Percentiles rank a stretch among this genome's conserved stretches.
Conservation (phyloP, 1,140 invertebrate genomes). For the Metopolophium dirhodum region DNA sequence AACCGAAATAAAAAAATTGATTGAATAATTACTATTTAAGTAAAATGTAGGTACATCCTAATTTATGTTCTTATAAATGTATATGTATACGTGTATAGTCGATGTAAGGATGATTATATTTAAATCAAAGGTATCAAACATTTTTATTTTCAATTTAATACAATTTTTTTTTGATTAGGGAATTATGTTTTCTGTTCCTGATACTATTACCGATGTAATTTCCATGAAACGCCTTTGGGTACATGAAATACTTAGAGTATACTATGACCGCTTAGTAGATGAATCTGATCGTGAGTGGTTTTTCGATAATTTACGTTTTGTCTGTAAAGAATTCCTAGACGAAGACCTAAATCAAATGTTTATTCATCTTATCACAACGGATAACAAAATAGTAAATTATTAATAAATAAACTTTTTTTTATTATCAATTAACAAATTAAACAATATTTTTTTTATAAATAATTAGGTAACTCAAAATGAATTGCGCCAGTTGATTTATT, state of each 20-base stretch:
- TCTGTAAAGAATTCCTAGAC: conserved; percentile 64
- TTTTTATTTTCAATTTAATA: background rate
- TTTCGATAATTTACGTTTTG: conserved; percentile 66
- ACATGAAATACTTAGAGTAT: conserved; percentile 92
- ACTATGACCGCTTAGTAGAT: conserved; percentile 90
- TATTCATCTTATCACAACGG: conserved; percentile 58
- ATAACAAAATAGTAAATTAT: conserved; percentile 41
- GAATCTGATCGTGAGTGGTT: conserved; percentile 82
- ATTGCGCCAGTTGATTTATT: conserved; percentile 87
- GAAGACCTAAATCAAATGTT: conserved; percentile 68
- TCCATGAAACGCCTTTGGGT: conserved; percentile 93
- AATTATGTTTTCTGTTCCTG: conserved; percentile 88
- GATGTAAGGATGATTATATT: background rate
- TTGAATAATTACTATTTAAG: background rate
- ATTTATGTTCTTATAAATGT: background rate
- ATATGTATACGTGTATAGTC: background rate
- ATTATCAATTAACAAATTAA: background rate
- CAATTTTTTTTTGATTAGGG: conserved; percentile 68
- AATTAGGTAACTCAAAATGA: conserved; percentile 69
- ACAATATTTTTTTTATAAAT: background rate
- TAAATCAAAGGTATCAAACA: background rate
- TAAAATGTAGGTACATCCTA: background rate
- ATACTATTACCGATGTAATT: conserved; percentile 84
- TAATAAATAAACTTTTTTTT: background rate
- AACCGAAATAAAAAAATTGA: background rate